These are phyloP conservation scores for Chitala chitala DNA, from an alignment of 2,113 vertebrate species.

Conservation along the genomic window DNA sequence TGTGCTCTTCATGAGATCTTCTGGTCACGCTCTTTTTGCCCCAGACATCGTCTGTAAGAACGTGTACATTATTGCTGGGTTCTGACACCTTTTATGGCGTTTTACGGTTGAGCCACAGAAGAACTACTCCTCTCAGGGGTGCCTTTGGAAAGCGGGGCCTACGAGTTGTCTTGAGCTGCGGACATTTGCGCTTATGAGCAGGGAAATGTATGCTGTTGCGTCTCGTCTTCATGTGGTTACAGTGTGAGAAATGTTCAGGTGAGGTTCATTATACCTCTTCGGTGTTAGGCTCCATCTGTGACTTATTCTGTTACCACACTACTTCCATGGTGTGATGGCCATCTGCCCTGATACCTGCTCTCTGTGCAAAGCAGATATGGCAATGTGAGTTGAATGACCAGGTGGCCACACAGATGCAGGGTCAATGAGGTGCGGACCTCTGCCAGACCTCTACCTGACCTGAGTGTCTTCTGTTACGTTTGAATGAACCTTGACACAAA, in stretches of 20 bases:
- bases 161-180: neutral
- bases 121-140: neutral
- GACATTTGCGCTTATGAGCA: neutral
- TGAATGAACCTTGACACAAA: neutral
- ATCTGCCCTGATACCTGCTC: conserved; percentile 55
- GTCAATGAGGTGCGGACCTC: conserved; percentile 43
- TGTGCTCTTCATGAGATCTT: neutral
- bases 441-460: neutral
- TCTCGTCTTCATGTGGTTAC: neutral
- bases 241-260: neutral
- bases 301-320: neutral
- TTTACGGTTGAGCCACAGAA: neutral
- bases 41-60: neutral
- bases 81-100: neutral
- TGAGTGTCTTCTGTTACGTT: neutral
- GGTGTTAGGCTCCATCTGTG: neutral
- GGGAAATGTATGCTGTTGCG: neutral
- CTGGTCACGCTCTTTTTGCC: neutral
- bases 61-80: neutral
- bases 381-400: conserved; percentile 44
- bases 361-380: conserved; percentile 36
- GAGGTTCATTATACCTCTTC: neutral
- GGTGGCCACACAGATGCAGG: conserved; percentile 49
- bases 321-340: conserved; percentile 39
- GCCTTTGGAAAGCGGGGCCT: neutral